Conservation (phyloP, 2,113 vertebrate species). For the Grammomys surdaster region DNA sequence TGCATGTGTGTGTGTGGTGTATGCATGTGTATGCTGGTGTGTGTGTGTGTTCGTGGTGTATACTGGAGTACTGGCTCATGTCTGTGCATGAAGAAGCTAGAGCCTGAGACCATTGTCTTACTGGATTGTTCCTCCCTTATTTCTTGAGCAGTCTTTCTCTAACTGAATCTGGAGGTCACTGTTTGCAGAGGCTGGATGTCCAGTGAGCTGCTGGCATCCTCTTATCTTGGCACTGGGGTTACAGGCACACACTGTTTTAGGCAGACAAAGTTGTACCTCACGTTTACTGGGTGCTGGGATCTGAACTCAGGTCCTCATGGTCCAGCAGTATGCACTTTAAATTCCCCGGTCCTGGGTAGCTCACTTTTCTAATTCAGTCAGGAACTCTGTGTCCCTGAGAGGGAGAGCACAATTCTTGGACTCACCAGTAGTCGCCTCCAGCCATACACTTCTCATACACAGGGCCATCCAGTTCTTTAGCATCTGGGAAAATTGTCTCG, state of each 20-base stretch:
- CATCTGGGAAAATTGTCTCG: constrained; percentile 97
- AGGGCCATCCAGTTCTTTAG: constrained; percentile 97
- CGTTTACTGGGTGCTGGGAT: not conserved
- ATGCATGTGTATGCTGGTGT: not conserved
- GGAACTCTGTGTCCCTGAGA: not conserved
- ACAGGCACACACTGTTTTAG: too few relatives aligned
- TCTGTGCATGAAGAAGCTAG: too few relatives aligned
- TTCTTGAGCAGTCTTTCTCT: not conserved
- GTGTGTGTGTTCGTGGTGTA: not conserved
- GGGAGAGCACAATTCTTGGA: not conserved
- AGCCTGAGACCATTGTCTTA: not conserved
- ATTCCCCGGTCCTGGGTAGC: not conserved
- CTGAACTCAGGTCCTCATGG: not conserved
- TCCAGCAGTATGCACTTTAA: not conserved
- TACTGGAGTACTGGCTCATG: not conserved
- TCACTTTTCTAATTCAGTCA: not conserved
- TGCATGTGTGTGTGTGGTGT: too few relatives aligned
- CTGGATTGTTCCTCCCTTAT: not conserved
- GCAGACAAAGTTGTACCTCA: not conserved
- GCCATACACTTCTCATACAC: constrained; percentile 99
- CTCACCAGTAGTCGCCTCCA: constrained; percentile 98
- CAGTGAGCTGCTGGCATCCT: not conserved
- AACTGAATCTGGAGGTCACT: not conserved
- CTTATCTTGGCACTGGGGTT: not conserved
- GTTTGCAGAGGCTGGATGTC: not conserved